Conservation (phyloP, 2,113 vertebrate genomes). For the Symphodus melops region DNA sequence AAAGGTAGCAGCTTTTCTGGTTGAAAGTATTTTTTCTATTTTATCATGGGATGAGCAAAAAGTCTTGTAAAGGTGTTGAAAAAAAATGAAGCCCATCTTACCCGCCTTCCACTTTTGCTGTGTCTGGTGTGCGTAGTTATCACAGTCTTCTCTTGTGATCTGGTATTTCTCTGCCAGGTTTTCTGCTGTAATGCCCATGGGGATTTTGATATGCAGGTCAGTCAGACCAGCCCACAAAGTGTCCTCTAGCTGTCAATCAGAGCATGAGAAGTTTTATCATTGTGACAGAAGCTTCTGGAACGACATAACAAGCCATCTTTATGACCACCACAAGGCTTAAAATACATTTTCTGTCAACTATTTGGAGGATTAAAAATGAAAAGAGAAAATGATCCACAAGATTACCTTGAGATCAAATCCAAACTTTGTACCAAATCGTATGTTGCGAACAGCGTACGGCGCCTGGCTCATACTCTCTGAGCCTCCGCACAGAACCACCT, state of each 20-base stretch:
- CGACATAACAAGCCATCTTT: neutral
- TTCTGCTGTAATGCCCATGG: slow-evolving; percentile 96
- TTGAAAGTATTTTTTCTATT: neutral
- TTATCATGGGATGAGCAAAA: neutral
- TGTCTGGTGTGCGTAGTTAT: slow-evolving; percentile 87
- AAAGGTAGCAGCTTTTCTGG: neutral
- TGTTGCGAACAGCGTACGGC: slow-evolving; percentile 89
- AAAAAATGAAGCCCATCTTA: slow-evolving; percentile 66
- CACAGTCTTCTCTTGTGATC: slow-evolving; percentile 91
- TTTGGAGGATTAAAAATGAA: neutral
- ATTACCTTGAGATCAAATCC: slow-evolving; percentile 92
- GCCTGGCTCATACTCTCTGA: slow-evolving; percentile 96
- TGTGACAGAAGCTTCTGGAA: neutral
- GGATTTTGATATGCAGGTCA: slow-evolving; percentile 88
- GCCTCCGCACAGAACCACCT: slow-evolving; percentile 94
- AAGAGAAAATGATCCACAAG: neutral
- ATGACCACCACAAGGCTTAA: neutral
- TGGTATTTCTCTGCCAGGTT: slow-evolving; percentile 92
- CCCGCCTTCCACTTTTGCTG: slow-evolving; percentile 96
- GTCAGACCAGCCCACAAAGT: slow-evolving; percentile 90
- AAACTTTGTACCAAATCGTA: slow-evolving; percentile 93
- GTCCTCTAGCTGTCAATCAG: slow-evolving; percentile 89
- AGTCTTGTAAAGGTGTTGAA: neutral
- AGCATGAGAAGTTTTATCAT: neutral
- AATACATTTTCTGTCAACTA: neutral